phyloP scores from a whole-genome alignment of 2,113 vertebrate species.

The Tringa solitaria region DNA sequence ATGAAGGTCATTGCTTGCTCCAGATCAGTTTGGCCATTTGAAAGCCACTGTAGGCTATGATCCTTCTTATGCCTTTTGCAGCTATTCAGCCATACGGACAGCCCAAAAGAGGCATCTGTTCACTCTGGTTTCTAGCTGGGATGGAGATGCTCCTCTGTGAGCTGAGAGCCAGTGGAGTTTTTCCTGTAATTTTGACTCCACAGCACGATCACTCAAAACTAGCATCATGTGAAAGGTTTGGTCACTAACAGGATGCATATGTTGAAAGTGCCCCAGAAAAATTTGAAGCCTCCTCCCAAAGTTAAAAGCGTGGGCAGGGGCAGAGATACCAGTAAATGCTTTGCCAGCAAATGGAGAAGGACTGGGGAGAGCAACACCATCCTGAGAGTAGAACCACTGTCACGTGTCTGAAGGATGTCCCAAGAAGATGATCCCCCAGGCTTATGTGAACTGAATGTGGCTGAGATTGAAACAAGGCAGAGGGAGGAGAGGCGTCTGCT shows the following conservation, averaged over 20 bases:
- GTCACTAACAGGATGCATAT: not conserved
- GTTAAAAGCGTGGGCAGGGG: not conserved
- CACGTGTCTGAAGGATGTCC: not conserved
- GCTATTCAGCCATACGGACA: constrained; percentile 36
- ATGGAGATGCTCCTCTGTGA: not conserved
- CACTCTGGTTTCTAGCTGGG: not conserved
- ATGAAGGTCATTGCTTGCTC: not conserved
- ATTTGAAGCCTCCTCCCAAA: not conserved
- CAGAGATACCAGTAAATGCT: not conserved
- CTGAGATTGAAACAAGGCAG: not conserved
- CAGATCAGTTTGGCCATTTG: not conserved
- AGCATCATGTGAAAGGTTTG: not conserved
- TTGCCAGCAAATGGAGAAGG: not conserved
- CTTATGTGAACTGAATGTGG: fast-evolving
- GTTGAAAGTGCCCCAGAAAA: not conserved
- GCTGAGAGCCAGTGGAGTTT: not conserved
- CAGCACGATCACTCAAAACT: no score
- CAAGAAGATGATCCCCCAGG: not conserved
- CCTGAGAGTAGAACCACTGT: not conserved
- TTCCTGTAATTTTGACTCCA: not conserved
- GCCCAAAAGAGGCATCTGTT: constrained; percentile 26
- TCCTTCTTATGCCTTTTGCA: not conserved
- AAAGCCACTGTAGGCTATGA: not conserved
- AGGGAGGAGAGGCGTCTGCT: not conserved
- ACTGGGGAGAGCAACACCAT: not conserved